Conservation (phyloP, 2,888 invertebrate species). For the Drosophila histrio region DNA sequence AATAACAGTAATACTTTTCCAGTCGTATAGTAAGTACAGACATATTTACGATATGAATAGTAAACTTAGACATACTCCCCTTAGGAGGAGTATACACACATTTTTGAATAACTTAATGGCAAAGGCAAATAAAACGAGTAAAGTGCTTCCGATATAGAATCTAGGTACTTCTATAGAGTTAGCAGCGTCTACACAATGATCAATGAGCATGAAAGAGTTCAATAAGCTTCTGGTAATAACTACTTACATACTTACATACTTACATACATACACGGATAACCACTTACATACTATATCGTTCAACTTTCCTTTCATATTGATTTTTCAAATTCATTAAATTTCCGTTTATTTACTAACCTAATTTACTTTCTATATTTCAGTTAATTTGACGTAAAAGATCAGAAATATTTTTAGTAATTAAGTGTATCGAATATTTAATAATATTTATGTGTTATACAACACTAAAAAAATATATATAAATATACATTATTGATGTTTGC, state of each 20-base stretch:
- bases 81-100: constrained; percentile 8
- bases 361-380: constrained; percentile 11
- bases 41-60: constrained; percentile 6
- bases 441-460: constrained; percentile 52
- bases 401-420: background rate
- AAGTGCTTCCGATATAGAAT: constrained; percentile 75
- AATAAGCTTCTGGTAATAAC: constrained; percentile 28
- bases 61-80: constrained; percentile 8
- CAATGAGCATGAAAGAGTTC: constrained; percentile 30
- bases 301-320: background rate
- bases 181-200: constrained; percentile 24
- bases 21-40: background rate
- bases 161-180: constrained; percentile 57
- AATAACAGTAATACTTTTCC: constrained; percentile 7
- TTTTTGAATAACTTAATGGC: constrained; percentile 48
- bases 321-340: constrained; percentile 1
- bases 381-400: constrained; percentile 4
- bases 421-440: constrained; percentile 14
- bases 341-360: constrained; percentile 1
- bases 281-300: background rate
- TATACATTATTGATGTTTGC: constrained; percentile 61
- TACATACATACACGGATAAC: background rate
- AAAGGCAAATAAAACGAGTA: constrained; percentile 76
- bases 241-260: constrained; percentile 1
- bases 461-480: constrained; percentile 42